phyloP scores from a whole-genome alignment of 2,888 invertebrate species.

The Tetropium fuscum region DNA sequence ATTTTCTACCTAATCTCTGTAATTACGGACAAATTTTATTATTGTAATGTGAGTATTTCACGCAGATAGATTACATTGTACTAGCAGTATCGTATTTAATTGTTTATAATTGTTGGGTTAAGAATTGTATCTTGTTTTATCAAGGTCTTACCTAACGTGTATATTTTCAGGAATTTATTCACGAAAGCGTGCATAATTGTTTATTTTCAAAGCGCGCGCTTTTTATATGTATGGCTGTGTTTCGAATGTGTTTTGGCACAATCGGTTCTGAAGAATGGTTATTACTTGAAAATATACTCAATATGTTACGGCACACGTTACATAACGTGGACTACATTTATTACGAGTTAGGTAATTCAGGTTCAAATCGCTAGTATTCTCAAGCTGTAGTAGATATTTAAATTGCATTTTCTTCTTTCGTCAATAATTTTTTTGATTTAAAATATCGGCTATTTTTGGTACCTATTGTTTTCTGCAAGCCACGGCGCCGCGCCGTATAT shows the following conservation, averaged over 20 bases:
- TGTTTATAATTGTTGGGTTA: neutral
- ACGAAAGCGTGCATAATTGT: slow-evolving; percentile 1
- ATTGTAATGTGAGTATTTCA: no score
- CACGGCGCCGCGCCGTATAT: no score
- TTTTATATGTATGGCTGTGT: neutral
- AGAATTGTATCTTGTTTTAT: neutral
- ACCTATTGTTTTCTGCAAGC: no score
- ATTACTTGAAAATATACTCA: neutral
- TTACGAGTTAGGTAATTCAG: no score
- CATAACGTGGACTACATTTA: neutral
- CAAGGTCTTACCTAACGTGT: neutral
- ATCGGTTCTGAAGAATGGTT: slow-evolving; percentile 1
- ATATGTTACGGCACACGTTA: neutral
- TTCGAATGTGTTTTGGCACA: neutral
- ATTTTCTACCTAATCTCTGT: no score
- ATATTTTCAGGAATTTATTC: neutral
- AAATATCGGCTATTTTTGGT: no score
- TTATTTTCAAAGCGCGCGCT: no score
- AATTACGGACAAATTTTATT: no score
- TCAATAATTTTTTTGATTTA: no score
- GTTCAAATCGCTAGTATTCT: no score
- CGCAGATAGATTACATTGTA: neutral
- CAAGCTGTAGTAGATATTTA: no score
- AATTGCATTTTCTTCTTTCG: no score
- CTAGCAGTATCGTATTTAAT: neutral